Base-by-base conservation (phyloP, 2,888 invertebrate genomes). In the Aleiodes testaceus region DNA sequence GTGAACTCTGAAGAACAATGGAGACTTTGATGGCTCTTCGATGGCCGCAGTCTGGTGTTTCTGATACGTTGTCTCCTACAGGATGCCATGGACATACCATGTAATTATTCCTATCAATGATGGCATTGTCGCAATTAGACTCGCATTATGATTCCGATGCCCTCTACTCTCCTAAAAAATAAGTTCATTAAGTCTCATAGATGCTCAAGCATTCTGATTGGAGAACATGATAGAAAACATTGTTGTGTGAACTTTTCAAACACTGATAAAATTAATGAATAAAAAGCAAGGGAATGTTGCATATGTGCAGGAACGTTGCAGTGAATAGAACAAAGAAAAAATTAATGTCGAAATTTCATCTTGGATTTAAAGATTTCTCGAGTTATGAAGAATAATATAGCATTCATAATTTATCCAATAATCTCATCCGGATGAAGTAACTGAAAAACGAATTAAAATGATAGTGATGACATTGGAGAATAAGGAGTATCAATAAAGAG, bases 401-500 rank as follows among this genome's bases (percentile, higher is more conserved):
- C 7, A 2, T 36, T 36, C 11, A 6, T 36, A 36, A 36, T 36
- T 36, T 11, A 55, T 42, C 44, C 44, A 26, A 30, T 42, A 36
- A 42, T 47, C 16, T 61, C 12, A 45, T 9, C 53, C 9, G 16
- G 30, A 55, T 36, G 0, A 26, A 44, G 42, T 69, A 50, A 59
- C 30, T 47, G 50, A 66, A 69, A 69, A 59, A 70, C 66, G 70
- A 59, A 26, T 50, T 59, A 44, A 64, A 72, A 78, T 81, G 74
- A 78, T 78, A 83, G 82, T 80, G 84, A 82, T 81, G 84, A 84
- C 83, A 79, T 75, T 77, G 70, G 83, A 1, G 26, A 81, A 84
- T 81, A 84, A 84, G 82, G 75, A 81, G 81, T 83, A 82, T 80
- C 83, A 78, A 83, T 83, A 78, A 22, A 36, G 78, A 42, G 36